Evolutionary conservation across 2,888 invertebrate genomes (phyloP).

Genomic region (Pristionchus mayeri): DNA sequence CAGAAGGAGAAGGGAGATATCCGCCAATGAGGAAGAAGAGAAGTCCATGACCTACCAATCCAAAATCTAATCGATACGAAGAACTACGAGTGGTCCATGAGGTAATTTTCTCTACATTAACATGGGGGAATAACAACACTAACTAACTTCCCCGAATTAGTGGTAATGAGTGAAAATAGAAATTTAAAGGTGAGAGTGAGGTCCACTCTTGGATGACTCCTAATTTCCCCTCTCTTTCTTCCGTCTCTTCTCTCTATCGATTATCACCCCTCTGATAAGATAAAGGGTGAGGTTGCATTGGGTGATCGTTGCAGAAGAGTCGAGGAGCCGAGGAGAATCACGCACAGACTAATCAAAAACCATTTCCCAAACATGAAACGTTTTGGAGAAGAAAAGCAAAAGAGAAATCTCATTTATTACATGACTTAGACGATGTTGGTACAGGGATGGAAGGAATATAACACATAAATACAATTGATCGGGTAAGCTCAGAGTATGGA

Average conservation of each 20-base stretch:
- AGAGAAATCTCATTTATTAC: background rate
- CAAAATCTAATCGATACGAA: too few species aligned
- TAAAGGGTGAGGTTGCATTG: background rate
- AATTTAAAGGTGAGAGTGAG: background rate
- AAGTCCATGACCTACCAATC: constrained; percentile 2
- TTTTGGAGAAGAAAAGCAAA: too few species aligned
- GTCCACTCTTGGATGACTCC: constrained; percentile 21
- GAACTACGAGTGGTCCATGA: too few species aligned
- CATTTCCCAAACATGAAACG: too few species aligned
- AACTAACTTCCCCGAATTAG: too few species aligned
- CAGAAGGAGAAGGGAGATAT: constrained; percentile 24
- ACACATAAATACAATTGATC: background rate
- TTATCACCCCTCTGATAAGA: constrained; percentile 34
- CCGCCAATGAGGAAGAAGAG: constrained; percentile 2
- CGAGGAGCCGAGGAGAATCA: background rate
- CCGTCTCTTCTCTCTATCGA: background rate
- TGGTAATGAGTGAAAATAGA: background rate
- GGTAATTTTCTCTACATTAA: too few species aligned
- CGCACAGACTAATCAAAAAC: too few species aligned
- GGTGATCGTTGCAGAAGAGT: background rate
- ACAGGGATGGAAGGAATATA: background rate
- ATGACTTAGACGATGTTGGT: background rate
- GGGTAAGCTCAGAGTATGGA: background rate
- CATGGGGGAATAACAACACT: too few species aligned
- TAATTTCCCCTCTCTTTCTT: background rate